These are phyloP conservation scores for Spodoptera exigua DNA, from an alignment of 2,888 invertebrate genomes.

Conservation along the genomic window DNA sequence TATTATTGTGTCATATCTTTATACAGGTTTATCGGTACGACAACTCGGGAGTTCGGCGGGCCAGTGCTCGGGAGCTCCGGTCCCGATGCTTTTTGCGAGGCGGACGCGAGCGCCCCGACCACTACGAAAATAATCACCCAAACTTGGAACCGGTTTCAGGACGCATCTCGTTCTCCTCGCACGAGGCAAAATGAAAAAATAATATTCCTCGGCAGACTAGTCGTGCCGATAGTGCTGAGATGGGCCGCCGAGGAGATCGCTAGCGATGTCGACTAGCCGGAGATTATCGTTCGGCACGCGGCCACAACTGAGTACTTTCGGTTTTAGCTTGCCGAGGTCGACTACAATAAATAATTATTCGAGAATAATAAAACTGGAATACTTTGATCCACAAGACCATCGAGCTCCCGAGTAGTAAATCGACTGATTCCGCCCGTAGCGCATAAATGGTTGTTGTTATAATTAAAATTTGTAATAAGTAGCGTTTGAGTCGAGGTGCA, in stretches of 20 bases:
- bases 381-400: slow-evolving; percentile 60
- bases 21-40: slow-evolving; percentile 74
- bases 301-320: slow-evolving; percentile 66
- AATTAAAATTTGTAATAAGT: slow-evolving; percentile 29
- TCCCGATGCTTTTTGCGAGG: slow-evolving; percentile 77
- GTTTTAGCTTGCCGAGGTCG: slow-evolving; percentile 48
- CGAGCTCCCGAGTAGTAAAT: slow-evolving; percentile 72
- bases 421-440: slow-evolving; percentile 70
- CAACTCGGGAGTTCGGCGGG: slow-evolving; percentile 79
- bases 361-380: slow-evolving; percentile 52
- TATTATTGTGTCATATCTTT: slow-evolving; percentile 75
- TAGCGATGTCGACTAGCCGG: slow-evolving; percentile 65
- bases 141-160: slow-evolving; percentile 82
- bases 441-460: slow-evolving; percentile 27
- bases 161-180: slow-evolving; percentile 79
- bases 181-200: slow-evolving; percentile 82
- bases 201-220: slow-evolving; percentile 70
- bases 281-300: slow-evolving; percentile 61
- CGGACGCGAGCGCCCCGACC: slow-evolving; percentile 72
- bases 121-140: slow-evolving; percentile 86
- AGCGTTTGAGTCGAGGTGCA: slow-evolving; percentile 59
- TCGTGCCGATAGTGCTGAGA: slow-evolving; percentile 72
- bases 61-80: slow-evolving; percentile 64
- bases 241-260: slow-evolving; percentile 74
- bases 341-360: slow-evolving; percentile 44